Evolutionary conservation across 2,113 vertebrate species (phyloP).

Genomic region (Coptodon rendalli): DNA sequence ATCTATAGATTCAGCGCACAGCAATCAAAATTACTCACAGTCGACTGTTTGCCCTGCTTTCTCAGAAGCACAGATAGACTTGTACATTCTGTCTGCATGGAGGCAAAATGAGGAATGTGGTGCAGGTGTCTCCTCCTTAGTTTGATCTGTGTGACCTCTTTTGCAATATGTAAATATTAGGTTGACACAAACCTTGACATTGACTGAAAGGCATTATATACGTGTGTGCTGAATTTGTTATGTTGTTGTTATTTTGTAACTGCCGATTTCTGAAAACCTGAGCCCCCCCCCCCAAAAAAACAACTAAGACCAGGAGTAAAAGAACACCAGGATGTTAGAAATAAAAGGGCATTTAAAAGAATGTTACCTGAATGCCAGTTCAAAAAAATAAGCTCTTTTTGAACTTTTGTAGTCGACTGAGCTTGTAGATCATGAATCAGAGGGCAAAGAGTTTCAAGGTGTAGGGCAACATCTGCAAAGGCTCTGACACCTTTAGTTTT

Average conservation of each 20-base stretch:
- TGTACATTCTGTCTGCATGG: neutral
- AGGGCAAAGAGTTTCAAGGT: neutral
- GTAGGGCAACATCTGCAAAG: neutral
- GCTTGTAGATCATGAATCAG: neutral
- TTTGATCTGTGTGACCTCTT: conserved; percentile 30
- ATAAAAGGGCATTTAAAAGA: neutral
- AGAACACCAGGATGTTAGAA: neutral
- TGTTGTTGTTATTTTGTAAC: neutral
- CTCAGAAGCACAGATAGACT: neutral
- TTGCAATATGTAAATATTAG: conserved; percentile 37
- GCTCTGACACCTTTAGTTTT: neutral
- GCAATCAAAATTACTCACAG: neutral
- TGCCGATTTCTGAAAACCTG: neutral
- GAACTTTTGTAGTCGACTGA: neutral
- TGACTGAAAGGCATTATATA: neutral
- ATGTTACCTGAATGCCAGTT: neutral
- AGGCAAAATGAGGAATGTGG: conserved; percentile 63
- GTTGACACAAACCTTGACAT: conserved; percentile 27
- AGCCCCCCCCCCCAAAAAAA: neutral
- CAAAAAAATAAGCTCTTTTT: neutral
- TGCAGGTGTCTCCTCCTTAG: conserved; percentile 15
- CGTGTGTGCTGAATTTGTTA: neutral
- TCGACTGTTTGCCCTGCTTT: neutral
- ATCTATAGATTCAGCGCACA: neutral
- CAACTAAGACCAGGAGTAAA: neutral